Conservation (phyloP, 1,140 invertebrate genomes). For the Eufriesea mexicana region DNA sequence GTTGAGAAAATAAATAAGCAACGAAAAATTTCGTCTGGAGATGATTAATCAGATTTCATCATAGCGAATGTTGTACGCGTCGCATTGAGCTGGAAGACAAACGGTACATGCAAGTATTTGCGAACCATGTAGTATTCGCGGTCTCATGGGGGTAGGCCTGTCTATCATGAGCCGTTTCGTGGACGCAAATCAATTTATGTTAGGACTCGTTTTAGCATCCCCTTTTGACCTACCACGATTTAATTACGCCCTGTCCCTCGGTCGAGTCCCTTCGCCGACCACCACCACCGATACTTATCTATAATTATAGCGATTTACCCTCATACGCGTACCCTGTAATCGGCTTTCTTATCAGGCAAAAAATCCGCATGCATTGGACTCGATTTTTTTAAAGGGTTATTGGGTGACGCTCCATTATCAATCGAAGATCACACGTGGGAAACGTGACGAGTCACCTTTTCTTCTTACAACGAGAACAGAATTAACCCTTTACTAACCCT, state of each 20-base stretch:
- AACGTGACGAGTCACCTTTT: too few relatives aligned
- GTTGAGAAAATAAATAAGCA: too few relatives aligned
- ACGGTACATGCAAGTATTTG: background rate
- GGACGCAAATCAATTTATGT: slow-evolving; percentile 22
- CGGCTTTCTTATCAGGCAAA: background rate
- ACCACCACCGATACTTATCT: background rate
- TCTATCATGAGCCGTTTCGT: background rate
- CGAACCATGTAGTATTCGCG: background rate
- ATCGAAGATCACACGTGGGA: too few relatives aligned
- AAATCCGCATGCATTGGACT: background rate
- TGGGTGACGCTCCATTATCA: background rate
- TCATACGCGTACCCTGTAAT: background rate
- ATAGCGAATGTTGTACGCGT: background rate
- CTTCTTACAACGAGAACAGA: too few relatives aligned
- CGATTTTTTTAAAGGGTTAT: background rate
- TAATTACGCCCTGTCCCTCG: background rate
- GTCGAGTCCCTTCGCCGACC: background rate
- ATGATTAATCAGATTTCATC: background rate
- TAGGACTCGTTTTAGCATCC: background rate
- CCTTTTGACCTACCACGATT: background rate
- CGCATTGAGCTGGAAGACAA: background rate
- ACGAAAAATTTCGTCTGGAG: background rate
- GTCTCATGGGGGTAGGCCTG: background rate
- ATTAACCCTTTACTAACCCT: too few relatives aligned
- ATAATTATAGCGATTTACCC: background rate